phyloP scores from a whole-genome alignment of 2,888 invertebrate genomes.

The Spisula solida region DNA sequence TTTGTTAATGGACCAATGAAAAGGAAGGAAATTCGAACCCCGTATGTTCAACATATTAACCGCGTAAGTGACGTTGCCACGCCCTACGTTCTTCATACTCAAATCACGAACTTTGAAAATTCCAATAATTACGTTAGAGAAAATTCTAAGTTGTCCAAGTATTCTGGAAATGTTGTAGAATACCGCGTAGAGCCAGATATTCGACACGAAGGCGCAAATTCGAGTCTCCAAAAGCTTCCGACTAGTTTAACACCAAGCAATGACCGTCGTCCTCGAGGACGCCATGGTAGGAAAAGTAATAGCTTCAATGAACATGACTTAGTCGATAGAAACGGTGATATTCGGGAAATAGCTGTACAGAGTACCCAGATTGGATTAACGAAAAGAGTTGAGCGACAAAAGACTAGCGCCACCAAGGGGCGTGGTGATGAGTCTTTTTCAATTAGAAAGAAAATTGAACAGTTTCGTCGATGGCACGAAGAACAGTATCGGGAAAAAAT shows the following conservation, averaged over 20 bases:
- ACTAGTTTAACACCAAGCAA: slow-evolving; percentile 69
- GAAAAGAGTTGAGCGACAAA: slow-evolving; percentile 71
- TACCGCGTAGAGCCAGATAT: slow-evolving; percentile 63
- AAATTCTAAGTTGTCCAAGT: slow-evolving; percentile 68
- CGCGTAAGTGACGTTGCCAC: slow-evolving; percentile 71
- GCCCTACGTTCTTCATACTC: slow-evolving; percentile 74
- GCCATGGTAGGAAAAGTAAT: slow-evolving; percentile 67
- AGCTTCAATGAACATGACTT: slow-evolving; percentile 64
- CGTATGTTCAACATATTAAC: slow-evolving; percentile 69
- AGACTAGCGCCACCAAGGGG: slow-evolving; percentile 58
- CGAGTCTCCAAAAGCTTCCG: slow-evolving; percentile 72
- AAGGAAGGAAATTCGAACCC: slow-evolving; percentile 71
- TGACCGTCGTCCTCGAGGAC: slow-evolving; percentile 69
- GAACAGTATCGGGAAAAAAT: slow-evolving; percentile 82
- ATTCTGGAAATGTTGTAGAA: slow-evolving; percentile 74
- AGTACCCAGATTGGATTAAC: slow-evolving; percentile 76
- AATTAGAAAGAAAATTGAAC: slow-evolving; percentile 83
- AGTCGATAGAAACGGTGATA: slow-evolving; percentile 56
- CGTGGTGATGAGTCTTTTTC: slow-evolving; percentile 80
- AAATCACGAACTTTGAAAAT: slow-evolving; percentile 67
- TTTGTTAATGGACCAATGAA: slow-evolving; percentile 51
- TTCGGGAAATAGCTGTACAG: slow-evolving; percentile 71
- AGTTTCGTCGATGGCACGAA: slow-evolving; percentile 83
- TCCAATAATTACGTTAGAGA: slow-evolving; percentile 66
- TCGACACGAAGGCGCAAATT: slow-evolving; percentile 69